phyloP scores from a whole-genome alignment of 1,140 invertebrate species.

The Cydia strobilella region DNA sequence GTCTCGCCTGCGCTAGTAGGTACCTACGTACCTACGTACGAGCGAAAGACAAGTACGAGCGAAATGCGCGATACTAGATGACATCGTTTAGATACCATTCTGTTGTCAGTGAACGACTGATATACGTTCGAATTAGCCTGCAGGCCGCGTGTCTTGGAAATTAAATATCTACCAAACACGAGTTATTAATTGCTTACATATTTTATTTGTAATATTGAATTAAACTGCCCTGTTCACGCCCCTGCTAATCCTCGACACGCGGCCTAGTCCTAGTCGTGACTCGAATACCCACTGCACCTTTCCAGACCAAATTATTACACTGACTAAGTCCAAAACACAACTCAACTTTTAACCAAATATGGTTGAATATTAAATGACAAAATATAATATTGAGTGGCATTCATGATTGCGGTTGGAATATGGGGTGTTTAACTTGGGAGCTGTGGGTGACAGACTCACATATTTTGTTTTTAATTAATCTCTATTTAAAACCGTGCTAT shows the following conservation, averaged over 20 bases:
- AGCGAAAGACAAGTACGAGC: too few relatives aligned
- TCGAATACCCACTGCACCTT: not conserved
- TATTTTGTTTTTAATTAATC: conserved; percentile 28
- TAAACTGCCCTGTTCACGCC: conserved; percentile 7
- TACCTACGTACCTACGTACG: too few relatives aligned
- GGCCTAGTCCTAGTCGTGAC: not conserved
- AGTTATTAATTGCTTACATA: conserved; percentile 17
- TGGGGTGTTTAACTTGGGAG: conserved; percentile 1
- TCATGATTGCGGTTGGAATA: not conserved
- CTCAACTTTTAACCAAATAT: not conserved
- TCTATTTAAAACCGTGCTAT: conserved; percentile 13
- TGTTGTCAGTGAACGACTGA: too few relatives aligned
- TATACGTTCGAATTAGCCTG: too few relatives aligned
- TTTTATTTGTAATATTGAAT: conserved; percentile 9
- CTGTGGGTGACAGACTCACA: conserved; percentile 19
- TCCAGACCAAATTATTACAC: not conserved
- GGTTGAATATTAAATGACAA: not conserved
- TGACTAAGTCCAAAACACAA: not conserved
- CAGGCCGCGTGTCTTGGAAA: not conserved
- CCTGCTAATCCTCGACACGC: conserved; percentile 22
- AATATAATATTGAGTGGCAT: not conserved
- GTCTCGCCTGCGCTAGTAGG: too few relatives aligned
- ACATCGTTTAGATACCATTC: too few relatives aligned
- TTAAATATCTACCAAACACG: not conserved
- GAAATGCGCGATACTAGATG: too few relatives aligned